A percentile compares a stretch with the other conserved stretches of the same genome.
phyloP scores from a whole-genome alignment of 2,113 vertebrate genomes.

The Pogonocichla stellata region DNA sequence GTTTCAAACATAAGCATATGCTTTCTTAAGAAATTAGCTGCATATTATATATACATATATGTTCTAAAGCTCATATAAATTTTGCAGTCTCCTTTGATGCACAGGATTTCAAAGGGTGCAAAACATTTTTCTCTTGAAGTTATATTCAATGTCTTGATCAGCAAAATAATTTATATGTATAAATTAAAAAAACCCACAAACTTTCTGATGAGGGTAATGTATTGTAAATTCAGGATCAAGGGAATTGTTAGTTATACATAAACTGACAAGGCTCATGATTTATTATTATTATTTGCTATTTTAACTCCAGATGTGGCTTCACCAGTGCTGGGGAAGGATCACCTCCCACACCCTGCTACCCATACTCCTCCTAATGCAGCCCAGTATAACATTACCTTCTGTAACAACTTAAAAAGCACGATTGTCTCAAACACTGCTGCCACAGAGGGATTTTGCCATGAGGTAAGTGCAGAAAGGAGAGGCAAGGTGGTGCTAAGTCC shows the following conservation, averaged over 20 bases:
- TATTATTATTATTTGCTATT: neutral
- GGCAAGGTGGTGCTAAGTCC: neutral
- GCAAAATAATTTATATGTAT: neutral
- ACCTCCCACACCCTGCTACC: rapidly evolving
- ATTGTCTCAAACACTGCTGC: neutral
- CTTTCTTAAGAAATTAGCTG: neutral
- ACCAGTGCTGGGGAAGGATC: neutral
- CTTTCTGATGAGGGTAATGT: neutral
- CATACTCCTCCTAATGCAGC: neutral
- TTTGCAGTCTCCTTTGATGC: neutral
- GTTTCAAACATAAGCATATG: neutral
- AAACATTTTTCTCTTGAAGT: neutral
- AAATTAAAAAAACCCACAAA: too few species aligned
- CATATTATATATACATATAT: neutral
- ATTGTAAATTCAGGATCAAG: neutral
- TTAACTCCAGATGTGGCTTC: neutral
- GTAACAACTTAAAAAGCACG: neutral
- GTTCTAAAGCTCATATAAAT: neutral
- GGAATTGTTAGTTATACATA: neutral
- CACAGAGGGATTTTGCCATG: neutral
- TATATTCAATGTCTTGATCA: neutral
- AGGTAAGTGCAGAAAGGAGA: rapidly evolving
- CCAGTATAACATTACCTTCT: neutral
- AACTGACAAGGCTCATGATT: neutral
- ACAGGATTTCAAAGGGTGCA: neutral